Evolutionary conservation across 2,113 vertebrate genomes (phyloP), one percentile per base, ranked within the genome.

Genomic region (Cynoglossus semilaevis): DNA sequence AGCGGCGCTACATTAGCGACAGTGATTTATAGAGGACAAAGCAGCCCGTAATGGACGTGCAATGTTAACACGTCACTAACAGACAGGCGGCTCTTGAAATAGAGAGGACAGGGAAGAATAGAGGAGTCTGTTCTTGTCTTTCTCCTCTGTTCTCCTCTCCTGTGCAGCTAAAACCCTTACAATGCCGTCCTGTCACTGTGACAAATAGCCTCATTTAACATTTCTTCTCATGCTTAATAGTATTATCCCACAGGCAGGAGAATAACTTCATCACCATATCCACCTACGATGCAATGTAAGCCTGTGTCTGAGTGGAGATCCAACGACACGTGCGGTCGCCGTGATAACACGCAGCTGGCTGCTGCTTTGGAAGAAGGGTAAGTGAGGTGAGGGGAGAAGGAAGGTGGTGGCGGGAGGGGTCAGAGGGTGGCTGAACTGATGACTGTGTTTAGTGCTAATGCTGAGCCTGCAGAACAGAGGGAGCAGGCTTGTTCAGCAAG

Each of bases 161-260:
- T 52, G 49, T 51, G 63, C 55, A 17, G 76, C 85, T 85, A 81
- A 87, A 87, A 81, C 74, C 84, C 80, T 82, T 87, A 89, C 87
- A 90, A 87, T 83, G 87, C 74, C 58, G 29, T 80, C 80, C 86
- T 88, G 85, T 87, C 88, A 88, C 72, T 7, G 48, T 89, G 87
- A 88, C 81, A 88, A 82, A 87, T 88, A 74, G 83, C 77, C 84
- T 81, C 86, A 85, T 87, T 85, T 71, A 82, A 68, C 79, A 81
- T 81, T 72, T 81, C 79, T 71, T 77, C 80, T 83, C 77, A 65
- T 76, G 76, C 80, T 82, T 87, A 88, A 89, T 85, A 85, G 84
- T 77, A 85, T 89, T 89, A 88, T 81, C 76, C 80, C 77, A 67
- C 68, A 75, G 49, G 72, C 69, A 68, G 75, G 69, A 71, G 65